These are phyloP conservation scores for Centropus bengalensis DNA, from an alignment of 2,113 vertebrate genomes.

Conservation along the genomic window DNA sequence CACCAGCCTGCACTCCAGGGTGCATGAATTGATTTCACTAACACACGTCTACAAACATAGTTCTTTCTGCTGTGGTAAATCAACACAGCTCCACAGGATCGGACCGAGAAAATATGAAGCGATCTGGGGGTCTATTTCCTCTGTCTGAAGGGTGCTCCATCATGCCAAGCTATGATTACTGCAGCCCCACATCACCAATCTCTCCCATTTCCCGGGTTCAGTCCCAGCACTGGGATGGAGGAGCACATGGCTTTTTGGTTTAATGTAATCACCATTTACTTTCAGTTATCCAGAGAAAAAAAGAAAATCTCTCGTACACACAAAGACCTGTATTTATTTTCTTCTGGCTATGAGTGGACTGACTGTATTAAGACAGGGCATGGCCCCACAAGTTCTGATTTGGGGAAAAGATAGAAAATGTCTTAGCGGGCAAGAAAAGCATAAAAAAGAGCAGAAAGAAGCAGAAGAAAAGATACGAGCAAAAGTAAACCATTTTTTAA, in stretches of 20 bases:
- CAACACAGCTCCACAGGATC: constrained; percentile 33
- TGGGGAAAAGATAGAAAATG: not conserved
- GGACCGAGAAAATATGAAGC: constrained; percentile 5
- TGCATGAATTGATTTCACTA: constrained; percentile 25
- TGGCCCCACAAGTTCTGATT: not conserved
- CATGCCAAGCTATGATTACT: constrained; percentile 27
- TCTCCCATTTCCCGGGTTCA: constrained; percentile 31
- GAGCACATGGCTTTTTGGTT: constrained; percentile 23
- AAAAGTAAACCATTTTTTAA: not conserved
- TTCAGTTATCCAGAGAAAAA: constrained; percentile 16
- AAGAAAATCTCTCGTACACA: not conserved
- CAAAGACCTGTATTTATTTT: not conserved
- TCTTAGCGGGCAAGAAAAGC: not conserved
- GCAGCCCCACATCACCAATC: constrained; percentile 23
- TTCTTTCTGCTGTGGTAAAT: constrained; percentile 26
- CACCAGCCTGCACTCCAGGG: rapidly evolving
- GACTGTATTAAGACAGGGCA: not conserved
- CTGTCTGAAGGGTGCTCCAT: constrained; percentile 48
- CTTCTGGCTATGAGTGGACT: not conserved
- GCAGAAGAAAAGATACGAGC: not conserved
- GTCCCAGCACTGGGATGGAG: not conserved
- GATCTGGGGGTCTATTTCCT: constrained; percentile 60
- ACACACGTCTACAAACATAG: not conserved
- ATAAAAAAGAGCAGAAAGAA: not conserved
- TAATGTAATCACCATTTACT: constrained; percentile 51